These are phyloP conservation scores for Agrypnia vestita DNA, from an alignment of 1,140 invertebrate species.

Conservation along the genomic window DNA sequence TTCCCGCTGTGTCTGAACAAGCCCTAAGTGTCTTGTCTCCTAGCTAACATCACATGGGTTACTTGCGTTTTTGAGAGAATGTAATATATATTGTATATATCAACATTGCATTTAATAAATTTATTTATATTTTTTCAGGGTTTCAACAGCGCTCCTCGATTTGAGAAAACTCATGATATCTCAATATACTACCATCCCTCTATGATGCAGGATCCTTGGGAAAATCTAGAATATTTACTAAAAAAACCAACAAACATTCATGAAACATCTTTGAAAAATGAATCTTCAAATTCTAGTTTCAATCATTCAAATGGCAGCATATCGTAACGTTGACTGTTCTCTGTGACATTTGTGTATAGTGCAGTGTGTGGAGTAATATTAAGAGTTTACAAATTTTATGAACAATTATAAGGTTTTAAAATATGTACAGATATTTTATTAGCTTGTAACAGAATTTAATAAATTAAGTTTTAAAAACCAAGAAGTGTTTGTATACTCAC, in stretches of 20 bases:
- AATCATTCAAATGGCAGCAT: conserved; percentile 14
- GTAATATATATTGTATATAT: too few species aligned
- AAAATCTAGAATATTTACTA: conserved; percentile 32
- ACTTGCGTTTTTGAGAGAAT: too few species aligned
- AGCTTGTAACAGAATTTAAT: not conserved
- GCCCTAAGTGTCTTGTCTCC: too few species aligned
- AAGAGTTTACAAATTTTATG: not conserved
- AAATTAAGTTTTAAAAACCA: not conserved
- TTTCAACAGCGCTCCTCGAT: conserved; percentile 30
- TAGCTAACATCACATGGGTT: too few species aligned
- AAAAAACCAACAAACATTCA: not conserved
- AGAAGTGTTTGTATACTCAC: too few species aligned
- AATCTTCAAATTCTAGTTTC: not conserved
- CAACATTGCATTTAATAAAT: not conserved
- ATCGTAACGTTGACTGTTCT: not conserved
- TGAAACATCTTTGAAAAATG: not conserved
- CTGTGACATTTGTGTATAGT: not conserved
- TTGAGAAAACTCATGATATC: conserved; percentile 41
- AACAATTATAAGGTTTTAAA: not conserved
- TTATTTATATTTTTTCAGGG: conserved; percentile 32
- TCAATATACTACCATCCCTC: conserved; percentile 52
- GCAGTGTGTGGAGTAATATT: not conserved
- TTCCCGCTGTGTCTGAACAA: too few species aligned
- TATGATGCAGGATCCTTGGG: conserved; percentile 56
- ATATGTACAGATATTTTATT: not conserved